Percentiles rank a stretch among this genome's conserved stretches.
Evolutionary conservation across 1,140 invertebrate species (phyloP).

Genomic region (Magallana angulata): DNA sequence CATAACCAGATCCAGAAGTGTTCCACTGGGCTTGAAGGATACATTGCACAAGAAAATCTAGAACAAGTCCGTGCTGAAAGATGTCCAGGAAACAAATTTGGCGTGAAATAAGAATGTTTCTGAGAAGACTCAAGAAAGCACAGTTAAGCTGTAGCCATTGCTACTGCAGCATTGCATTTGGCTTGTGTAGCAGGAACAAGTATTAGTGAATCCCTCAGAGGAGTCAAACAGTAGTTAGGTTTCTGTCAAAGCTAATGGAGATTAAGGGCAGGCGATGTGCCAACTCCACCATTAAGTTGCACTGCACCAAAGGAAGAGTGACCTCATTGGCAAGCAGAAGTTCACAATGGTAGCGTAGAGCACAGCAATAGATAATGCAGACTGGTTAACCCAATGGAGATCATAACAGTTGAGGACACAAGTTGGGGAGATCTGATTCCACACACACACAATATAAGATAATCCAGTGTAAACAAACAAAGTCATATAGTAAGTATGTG

Average conservation of each 20-base stretch:
- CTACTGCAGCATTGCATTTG: no score
- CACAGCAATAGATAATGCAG: neutral
- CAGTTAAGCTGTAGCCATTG: no score
- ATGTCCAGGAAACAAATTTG: neutral
- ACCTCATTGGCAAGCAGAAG: slow-evolving; percentile 15
- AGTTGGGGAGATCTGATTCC: no score
- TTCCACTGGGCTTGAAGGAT: neutral
- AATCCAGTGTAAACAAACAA: no score
- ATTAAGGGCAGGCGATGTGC: neutral
- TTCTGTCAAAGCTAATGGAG: slow-evolving; percentile 30
- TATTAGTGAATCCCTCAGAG: neutral
- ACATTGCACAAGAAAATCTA: neutral
- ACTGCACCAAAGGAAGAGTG: neutral
- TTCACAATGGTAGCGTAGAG: neutral
- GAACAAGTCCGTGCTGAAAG: neutral
- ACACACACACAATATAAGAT: no score
- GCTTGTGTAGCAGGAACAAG: neutral
- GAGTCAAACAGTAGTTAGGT: neutral
- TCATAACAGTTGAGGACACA: neutral
- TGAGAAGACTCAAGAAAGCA: neutral
- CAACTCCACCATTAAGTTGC: slow-evolving; percentile 13
- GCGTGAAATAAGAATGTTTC: neutral
- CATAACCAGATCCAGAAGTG: neutral
- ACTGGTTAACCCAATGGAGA: slow-evolving; percentile 10
- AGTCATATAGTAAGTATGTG: no score